Conservation (phyloP, 2,888 invertebrate species). For the Brachyopa scutellaris region DNA sequence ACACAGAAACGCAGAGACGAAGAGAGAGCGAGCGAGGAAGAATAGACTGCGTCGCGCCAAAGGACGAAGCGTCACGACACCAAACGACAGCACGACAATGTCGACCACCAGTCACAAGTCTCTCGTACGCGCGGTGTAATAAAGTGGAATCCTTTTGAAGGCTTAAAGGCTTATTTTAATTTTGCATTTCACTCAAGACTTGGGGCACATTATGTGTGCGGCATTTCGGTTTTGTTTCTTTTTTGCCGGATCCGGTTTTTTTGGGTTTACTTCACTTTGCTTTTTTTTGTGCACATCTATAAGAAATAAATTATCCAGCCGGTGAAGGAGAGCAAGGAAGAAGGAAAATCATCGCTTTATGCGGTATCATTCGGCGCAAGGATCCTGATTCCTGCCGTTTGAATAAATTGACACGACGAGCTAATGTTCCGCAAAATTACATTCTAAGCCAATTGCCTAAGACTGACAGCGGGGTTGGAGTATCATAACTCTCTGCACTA, state of each 20-base stretch:
- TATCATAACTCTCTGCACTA: slow-evolving; percentile 21
- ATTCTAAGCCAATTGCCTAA: neutral
- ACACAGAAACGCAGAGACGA: neutral
- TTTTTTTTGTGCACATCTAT: slow-evolving; percentile 28
- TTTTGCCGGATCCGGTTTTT: slow-evolving; percentile 24
- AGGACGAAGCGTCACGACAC: slow-evolving; percentile 44
- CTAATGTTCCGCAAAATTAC: slow-evolving; percentile 62
- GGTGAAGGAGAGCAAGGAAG: slow-evolving; percentile 12
- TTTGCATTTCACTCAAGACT: slow-evolving; percentile 66
- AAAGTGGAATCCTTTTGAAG: slow-evolving; percentile 64
- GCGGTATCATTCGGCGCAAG: slow-evolving; percentile 35
- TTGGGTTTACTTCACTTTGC: neutral
- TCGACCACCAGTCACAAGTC: slow-evolving; percentile 27
- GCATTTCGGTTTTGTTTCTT: slow-evolving; percentile 34
- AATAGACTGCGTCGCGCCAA: slow-evolving; percentile 38
- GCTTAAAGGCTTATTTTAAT: slow-evolving; percentile 71
- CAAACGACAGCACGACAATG: slow-evolving; percentile 2
- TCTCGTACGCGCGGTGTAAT: slow-evolving; percentile 54
- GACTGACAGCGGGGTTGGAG: neutral
- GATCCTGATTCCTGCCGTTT: slow-evolving; percentile 39
- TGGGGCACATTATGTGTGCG: slow-evolving; percentile 42
- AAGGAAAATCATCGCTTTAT: slow-evolving; percentile 19
- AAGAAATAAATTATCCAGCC: slow-evolving; percentile 32
- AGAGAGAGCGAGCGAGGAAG: neutral
- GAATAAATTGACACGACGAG: slow-evolving; percentile 53